Base-by-base conservation (phyloP, 2,113 vertebrate species). In the Antigone vipio region DNA sequence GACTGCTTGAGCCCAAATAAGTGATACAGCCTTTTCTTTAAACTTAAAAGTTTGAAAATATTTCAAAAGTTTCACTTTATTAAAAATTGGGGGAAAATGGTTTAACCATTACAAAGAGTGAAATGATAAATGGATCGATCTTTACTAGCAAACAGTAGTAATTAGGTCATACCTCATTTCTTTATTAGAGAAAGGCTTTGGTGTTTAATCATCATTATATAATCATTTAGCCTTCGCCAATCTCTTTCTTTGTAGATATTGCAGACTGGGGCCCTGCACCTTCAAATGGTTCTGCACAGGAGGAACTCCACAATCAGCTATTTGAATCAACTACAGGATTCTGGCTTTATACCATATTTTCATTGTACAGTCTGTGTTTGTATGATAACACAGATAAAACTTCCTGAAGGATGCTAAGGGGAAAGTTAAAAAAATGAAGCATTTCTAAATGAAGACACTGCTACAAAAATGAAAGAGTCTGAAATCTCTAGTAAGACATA, bases 81-180 rank as follows among this genome's bases (percentile, higher is more conserved):
- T 86, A 97, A 96, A 96, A 94, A 92, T 18, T 63, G 18, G 44
- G 44, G 18, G 1, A 16, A 80, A 77, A 84, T 11, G 49, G 13
- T 94, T 96, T 92, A 91, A 92, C 89, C 30, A 79, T 94, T 95
- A 97, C 55, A 42, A 73, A 96, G 38, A 35, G 47, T 64, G 53
- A 97, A 96, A 97, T 98, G 98, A 98, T 97, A 97, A 98, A 98
- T 98, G 97, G 95, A 97, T 96, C 69, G 40, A 88, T 98, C 90
- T 98, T 98, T 94, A 88, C 94, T 93, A 95, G 96, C 91, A 98
- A 98, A 97, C 97, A 94, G 73, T 42, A 92, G 79, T 97, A 98
- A 98, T 98, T 97, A 97, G 96, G 94, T 97, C 96, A 97, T 98
- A 97, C 78, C 92, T 98, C 96, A 97, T 96, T 98, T 98, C 94